Evolutionary conservation across 2,113 vertebrate genomes (phyloP).

Genomic region (Microtus ochrogaster): DNA sequence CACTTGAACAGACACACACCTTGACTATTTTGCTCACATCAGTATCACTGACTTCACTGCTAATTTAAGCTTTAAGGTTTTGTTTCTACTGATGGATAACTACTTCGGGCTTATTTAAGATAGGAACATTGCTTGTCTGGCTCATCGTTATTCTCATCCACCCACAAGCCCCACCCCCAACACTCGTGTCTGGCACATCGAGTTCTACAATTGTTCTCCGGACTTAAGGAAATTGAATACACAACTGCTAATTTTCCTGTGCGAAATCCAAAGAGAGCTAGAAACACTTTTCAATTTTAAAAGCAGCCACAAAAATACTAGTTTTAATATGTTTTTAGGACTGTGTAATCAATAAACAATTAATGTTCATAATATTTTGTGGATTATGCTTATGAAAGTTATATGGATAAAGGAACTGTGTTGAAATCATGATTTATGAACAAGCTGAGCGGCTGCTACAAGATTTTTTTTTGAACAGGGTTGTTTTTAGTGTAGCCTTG

Average conservation of each 20-base stretch:
- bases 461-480: too few relatives aligned
- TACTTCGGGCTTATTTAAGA: constrained; percentile 18
- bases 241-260: constrained; percentile 32
- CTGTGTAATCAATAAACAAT: constrained; percentile 48
- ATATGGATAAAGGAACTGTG: constrained; percentile 22
- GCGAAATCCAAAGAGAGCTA: constrained; percentile 46
- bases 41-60: constrained; percentile 14
- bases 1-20: background rate
- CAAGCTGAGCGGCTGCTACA: background rate
- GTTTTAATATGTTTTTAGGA: constrained; percentile 46
- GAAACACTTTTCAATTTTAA: constrained; percentile 50
- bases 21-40: constrained; percentile 3
- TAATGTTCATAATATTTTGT: constrained; percentile 35
- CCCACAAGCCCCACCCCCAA: background rate
- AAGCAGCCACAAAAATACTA: constrained; percentile 37
- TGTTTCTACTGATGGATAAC: constrained; percentile 14
- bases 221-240: constrained; percentile 46
- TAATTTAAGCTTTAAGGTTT: constrained; percentile 57
- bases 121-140: background rate
- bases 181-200: constrained; percentile 40
- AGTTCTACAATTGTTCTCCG: constrained; percentile 37
- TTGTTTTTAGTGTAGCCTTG: too few relatives aligned
- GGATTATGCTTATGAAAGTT: constrained; percentile 11
- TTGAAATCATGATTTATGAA: constrained; percentile 51
- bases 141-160: constrained; percentile 38